Evolutionary conservation across 2,113 vertebrate species (phyloP).

Genomic region (Phyllostomus discolor): DNA sequence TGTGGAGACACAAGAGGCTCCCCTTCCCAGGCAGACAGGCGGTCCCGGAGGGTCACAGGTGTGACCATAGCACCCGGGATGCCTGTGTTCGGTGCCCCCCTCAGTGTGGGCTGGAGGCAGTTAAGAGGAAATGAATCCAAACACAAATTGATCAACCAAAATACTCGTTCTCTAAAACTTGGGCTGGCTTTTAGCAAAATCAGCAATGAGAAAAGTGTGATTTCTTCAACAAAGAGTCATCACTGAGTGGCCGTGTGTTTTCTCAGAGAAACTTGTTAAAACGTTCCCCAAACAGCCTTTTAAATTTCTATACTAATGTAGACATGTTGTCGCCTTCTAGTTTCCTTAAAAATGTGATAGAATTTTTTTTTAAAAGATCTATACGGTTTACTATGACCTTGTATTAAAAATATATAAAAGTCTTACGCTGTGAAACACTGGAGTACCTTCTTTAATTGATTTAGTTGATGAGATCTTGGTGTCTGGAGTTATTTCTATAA

Average conservation of each 20-base stretch:
- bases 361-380: background rate
- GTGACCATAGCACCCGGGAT: background rate
- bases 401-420: constrained; percentile 12
- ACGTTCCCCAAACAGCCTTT: background rate
- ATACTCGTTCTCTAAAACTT: background rate
- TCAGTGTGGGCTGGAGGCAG: background rate
- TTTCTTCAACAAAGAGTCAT: constrained; percentile 2
- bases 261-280: background rate
- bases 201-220: background rate
- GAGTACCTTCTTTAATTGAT: background rate
- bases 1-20: background rate
- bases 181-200: background rate
- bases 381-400: background rate
- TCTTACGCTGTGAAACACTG: constrained; percentile 6
- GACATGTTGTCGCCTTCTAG: background rate
- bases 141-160: background rate
- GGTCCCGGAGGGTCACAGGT: background rate
- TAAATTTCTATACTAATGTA: constrained; percentile 4
- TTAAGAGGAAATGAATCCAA: background rate
- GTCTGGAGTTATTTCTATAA: constrained; percentile 24
- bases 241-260: background rate
- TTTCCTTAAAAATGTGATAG: constrained; percentile 32
- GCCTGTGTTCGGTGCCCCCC: background rate
- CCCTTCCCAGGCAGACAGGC: background rate
- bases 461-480: constrained; percentile 37